Percentiles rank a stretch among this genome's conserved stretches.
Evolutionary conservation across 2,888 invertebrate species (phyloP).

Genomic region (Carterocephalus palaemon): DNA sequence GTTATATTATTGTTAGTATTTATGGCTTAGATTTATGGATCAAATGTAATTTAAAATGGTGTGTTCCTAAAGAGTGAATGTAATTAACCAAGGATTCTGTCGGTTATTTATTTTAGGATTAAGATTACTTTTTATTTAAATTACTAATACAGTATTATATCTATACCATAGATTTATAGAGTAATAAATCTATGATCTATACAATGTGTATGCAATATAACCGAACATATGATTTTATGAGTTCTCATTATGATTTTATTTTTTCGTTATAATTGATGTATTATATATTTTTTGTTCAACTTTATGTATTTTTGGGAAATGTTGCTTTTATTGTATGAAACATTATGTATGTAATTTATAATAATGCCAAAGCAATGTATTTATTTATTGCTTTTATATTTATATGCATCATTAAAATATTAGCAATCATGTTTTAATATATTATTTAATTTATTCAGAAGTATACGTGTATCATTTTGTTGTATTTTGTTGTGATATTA

Average conservation of each 20-base stretch:
- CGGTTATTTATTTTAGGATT: no score
- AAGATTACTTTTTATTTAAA: no score
- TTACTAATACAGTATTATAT: no score
- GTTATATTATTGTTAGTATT: slow-evolving; percentile 7
- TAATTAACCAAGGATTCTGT: background rate
- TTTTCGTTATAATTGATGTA: slow-evolving; percentile 5
- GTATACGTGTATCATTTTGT: background rate
- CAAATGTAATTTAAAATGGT: slow-evolving; percentile 16
- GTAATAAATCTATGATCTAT: no score
- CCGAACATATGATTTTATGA: no score
- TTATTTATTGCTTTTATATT: no score
- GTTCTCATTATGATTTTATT: background rate
- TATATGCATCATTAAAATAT: no score
- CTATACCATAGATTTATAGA: no score
- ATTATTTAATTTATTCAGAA: slow-evolving; percentile 6
- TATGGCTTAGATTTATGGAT: slow-evolving; percentile 18
- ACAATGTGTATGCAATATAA: no score
- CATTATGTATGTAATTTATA: background rate
- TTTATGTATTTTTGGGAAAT: background rate
- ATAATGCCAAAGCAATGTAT: background rate
- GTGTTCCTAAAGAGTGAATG: slow-evolving; percentile 9
- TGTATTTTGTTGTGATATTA: background rate
- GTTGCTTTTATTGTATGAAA: background rate
- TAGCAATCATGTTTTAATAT: no score
- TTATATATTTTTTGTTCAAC: background rate